Conservation (phyloP, 1,140 invertebrate genomes). For the Holotrichia oblita region DNA sequence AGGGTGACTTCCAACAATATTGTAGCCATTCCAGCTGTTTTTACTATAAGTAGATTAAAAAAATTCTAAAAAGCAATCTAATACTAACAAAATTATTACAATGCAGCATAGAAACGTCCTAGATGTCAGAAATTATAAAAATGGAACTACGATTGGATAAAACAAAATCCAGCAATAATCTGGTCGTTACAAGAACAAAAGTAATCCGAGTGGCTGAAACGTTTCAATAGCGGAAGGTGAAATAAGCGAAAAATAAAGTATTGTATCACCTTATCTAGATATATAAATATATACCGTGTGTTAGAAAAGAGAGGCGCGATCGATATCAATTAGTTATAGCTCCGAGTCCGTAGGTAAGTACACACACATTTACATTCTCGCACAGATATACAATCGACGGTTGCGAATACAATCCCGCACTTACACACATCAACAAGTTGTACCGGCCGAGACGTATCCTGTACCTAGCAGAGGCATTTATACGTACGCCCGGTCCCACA, state of each 20-base stretch:
- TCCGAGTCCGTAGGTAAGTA: neutral
- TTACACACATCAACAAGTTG: constrained; percentile 6
- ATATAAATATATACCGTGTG: constrained; percentile 28
- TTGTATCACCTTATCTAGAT: constrained; percentile 21
- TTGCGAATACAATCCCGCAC: neutral
- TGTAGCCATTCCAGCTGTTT: too few species aligned
- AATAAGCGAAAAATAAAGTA: constrained; percentile 15
- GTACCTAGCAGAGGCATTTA: constrained; percentile 14
- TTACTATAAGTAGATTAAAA: too few species aligned
- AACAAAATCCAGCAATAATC: too few species aligned
- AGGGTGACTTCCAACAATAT: too few species aligned
- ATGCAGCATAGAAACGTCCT: too few species aligned
- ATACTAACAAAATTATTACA: too few species aligned
- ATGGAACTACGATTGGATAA: too few species aligned
- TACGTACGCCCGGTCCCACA: constrained; percentile 19
- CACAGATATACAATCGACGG: too few species aligned
- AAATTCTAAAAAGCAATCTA: too few species aligned
- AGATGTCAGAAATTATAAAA: too few species aligned
- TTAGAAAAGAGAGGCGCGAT: constrained; percentile 15
- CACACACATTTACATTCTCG: neutral
- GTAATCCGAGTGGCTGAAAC: neutral
- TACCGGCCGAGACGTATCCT: neutral
- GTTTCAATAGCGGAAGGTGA: neutral
- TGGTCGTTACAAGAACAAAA: too few species aligned
- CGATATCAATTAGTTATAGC: constrained; percentile 34